Percentiles rank a stretch among this genome's conserved stretches.
Conservation (phyloP, 2,113 vertebrate species). For the Percina caprodes region DNA sequence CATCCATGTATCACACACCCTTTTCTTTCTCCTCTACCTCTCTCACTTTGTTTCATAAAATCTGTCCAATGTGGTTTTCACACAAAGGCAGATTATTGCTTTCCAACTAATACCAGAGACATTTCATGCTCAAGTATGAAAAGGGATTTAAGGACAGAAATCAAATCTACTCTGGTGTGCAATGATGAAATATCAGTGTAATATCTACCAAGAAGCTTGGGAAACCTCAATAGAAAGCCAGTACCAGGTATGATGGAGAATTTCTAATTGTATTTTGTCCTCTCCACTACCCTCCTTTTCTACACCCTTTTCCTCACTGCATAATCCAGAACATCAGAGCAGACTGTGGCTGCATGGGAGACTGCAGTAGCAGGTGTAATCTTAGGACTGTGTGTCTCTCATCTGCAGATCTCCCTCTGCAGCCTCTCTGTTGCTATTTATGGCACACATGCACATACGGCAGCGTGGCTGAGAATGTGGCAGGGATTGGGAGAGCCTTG, state of each 20-base stretch:
- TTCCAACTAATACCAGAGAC: slow-evolving; percentile 69
- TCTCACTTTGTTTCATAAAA: slow-evolving; percentile 56
- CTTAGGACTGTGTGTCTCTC: slow-evolving; percentile 55
- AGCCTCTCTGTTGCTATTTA: slow-evolving; percentile 69
- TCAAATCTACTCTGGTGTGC: slow-evolving; percentile 67
- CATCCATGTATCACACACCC: background rate
- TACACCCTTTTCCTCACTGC: background rate
- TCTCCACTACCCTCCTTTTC: background rate
- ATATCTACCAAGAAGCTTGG: slow-evolving; percentile 62
- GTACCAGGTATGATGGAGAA: slow-evolving; percentile 57
- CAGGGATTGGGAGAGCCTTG: slow-evolving; percentile 59
- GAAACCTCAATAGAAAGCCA: slow-evolving; percentile 61
- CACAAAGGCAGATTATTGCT: slow-evolving; percentile 67
- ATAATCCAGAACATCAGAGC: slow-evolving; percentile 44
- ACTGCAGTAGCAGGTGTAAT: slow-evolving; percentile 64
- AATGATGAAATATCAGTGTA: slow-evolving; percentile 79
- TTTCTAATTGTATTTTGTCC: slow-evolving; percentile 62
- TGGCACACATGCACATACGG: slow-evolving; percentile 67
- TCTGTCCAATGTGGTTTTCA: slow-evolving; percentile 53
- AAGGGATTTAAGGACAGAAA: slow-evolving; percentile 74
- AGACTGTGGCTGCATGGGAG: slow-evolving; percentile 44
- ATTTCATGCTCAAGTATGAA: slow-evolving; percentile 72
- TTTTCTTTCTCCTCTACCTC: background rate
- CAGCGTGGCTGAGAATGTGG: slow-evolving; percentile 50
- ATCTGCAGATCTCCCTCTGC: slow-evolving; percentile 70